Conservation (phyloP, 2,113 vertebrate genomes). For the Dolichallabes microphthalmus region DNA sequence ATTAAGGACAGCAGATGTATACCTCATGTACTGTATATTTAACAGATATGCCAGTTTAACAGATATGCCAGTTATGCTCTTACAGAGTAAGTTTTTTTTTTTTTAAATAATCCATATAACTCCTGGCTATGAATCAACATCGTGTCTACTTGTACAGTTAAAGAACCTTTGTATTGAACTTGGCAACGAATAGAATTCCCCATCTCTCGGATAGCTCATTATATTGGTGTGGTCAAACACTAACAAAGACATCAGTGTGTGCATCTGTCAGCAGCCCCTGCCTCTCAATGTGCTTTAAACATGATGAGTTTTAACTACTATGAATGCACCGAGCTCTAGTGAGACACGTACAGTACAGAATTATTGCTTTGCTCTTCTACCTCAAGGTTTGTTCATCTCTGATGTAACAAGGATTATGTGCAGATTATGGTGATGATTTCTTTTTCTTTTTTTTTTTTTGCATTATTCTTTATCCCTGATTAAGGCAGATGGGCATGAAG, state of each 20-base stretch:
- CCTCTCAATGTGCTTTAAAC: background rate
- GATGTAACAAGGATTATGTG: conserved; percentile 75
- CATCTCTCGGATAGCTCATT: conserved; percentile 17
- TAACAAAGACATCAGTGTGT: conserved; percentile 33
- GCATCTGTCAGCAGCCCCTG: background rate
- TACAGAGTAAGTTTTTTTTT: background rate
- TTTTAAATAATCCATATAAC: background rate
- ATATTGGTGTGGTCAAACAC: conserved; percentile 19
- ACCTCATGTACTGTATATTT: conserved; percentile 1
- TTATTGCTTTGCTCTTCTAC: conserved; percentile 62
- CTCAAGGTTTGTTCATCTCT: conserved; percentile 52
- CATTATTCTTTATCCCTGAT: conserved; percentile 64
- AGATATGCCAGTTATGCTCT: conserved; percentile 8
- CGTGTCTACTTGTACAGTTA: background rate
- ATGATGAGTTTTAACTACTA: background rate
- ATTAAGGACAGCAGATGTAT: conserved; percentile 3
- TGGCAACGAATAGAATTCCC: conserved; percentile 1
- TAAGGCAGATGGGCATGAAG: conserved; percentile 66
- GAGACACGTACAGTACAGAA: conserved; percentile 41
- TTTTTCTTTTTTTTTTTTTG: conserved; percentile 60
- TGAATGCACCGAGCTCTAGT: background rate
- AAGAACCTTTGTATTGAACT: conserved; percentile 12
- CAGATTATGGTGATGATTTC: conserved; percentile 63
- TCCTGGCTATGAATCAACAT: conserved; percentile 2
- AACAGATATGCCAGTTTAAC: conserved; percentile 6